Evolutionary conservation across 1,140 invertebrate genomes (phyloP).

Genomic region (Drosophila willistoni): DNA sequence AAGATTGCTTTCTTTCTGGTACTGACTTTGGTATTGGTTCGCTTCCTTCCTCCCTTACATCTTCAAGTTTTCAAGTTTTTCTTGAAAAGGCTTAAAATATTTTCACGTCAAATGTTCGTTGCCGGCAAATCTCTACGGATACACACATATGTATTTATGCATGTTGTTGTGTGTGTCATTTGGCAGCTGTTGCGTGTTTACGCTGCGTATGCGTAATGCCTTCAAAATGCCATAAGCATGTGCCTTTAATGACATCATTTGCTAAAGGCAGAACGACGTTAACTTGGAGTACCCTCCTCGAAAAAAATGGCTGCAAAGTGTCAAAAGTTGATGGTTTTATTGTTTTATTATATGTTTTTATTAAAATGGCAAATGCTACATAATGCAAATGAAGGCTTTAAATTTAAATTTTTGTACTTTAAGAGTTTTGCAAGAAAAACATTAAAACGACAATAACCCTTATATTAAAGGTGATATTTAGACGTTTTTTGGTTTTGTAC

Average conservation of each 20-base stretch:
- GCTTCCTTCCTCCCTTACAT: neutral
- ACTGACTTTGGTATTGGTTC: neutral
- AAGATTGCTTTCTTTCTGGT: slow-evolving; percentile 22
- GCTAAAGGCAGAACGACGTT: slow-evolving; percentile 11
- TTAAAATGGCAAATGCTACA: slow-evolving; percentile 37
- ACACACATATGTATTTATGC: slow-evolving; percentile 41
- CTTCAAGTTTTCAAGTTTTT: slow-evolving; percentile 9
- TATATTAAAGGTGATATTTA: too few relatives aligned
- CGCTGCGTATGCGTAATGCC: slow-evolving; percentile 76
- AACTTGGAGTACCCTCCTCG: slow-evolving; percentile 30
- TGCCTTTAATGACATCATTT: slow-evolving; percentile 80
- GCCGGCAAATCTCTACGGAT: slow-evolving; percentile 67
- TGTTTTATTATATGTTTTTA: slow-evolving; percentile 73
- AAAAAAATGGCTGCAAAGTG: slow-evolving; percentile 66
- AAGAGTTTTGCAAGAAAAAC: too few relatives aligned
- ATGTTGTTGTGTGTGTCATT: slow-evolving; percentile 34
- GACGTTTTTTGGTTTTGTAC: too few relatives aligned
- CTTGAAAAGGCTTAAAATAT: slow-evolving; percentile 74
- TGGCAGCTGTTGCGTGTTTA: slow-evolving; percentile 71
- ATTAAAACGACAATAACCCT: too few relatives aligned
- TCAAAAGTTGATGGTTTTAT: slow-evolving; percentile 78
- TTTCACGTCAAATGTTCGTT: slow-evolving; percentile 73
- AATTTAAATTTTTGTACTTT: neutral
- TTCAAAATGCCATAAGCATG: slow-evolving; percentile 77
- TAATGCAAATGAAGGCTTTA: slow-evolving; percentile 57